A percentile compares a stretch with the other conserved stretches of the same genome.
Evolutionary conservation across 2,797 vertebrate genomes (phyloP).

Genomic region (Oreochromis mossambicus): DNA sequence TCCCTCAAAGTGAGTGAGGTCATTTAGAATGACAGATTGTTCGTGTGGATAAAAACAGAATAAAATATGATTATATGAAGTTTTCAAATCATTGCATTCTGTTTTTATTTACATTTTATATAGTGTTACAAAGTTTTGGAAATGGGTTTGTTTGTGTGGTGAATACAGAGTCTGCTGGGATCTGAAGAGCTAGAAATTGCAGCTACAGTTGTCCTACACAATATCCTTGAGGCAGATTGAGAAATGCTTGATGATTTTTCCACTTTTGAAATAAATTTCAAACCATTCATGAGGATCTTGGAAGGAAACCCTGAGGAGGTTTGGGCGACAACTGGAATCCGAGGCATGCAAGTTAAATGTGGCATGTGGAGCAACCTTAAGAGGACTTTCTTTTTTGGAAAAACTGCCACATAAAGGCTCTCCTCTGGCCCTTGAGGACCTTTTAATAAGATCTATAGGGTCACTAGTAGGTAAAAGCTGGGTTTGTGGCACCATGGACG

Average conservation of each 20-base stretch:
- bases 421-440: background rate
- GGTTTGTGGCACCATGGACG: background rate
- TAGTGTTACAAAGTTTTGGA: background rate
- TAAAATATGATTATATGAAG: background rate
- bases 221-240: background rate
- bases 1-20: conserved; percentile 69
- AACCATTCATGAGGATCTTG: background rate
- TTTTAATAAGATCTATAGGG: background rate
- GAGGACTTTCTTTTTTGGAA: background rate
- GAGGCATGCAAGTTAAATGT: background rate
- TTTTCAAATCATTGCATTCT: background rate
- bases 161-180: background rate
- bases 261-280: background rate
- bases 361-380: background rate
- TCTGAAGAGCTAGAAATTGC: background rate
- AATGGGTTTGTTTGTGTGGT: background rate
- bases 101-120: background rate
- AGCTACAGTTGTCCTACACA: background rate
- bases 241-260: background rate
- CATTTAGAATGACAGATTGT: background rate
- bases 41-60: background rate
- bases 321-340: background rate
- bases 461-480: background rate
- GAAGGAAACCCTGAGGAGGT: background rate
- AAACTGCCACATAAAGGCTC: background rate